A percentile compares a stretch with the other conserved stretches of the same genome.
Evolutionary conservation across 1,140 invertebrate genomes (phyloP).

Genomic region (Mizuhopecten yessoensis): DNA sequence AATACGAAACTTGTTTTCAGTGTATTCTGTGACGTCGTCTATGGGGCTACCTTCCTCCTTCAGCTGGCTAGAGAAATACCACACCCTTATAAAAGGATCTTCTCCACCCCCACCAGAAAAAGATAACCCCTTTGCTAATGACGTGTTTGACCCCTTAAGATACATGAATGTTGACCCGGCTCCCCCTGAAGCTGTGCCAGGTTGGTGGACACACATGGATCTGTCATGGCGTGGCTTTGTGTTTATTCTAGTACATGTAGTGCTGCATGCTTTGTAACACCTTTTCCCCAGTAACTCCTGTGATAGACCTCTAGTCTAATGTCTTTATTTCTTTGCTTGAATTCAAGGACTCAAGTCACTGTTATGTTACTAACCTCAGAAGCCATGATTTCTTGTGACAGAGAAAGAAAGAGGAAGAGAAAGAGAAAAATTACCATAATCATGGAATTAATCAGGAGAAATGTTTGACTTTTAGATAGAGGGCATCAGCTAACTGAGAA

Average conservation of each 20-base stretch:
- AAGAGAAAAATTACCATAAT: no score
- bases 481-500: no score
- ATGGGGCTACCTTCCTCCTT: slow-evolving; percentile 82
- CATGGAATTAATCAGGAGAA: no score
- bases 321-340: not conserved
- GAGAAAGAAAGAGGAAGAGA: no score
- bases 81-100: slow-evolving; percentile 43
- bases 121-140: slow-evolving; percentile 75
- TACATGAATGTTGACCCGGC: slow-evolving; percentile 80
- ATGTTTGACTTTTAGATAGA: no score
- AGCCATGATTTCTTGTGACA: no score
- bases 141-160: slow-evolving; percentile 80
- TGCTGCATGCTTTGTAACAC: not conserved
- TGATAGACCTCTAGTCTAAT: not conserved
- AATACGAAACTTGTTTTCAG: slow-evolving; percentile 69
- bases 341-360: no score
- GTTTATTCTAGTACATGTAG: not conserved
- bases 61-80: slow-evolving; percentile 79
- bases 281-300: not conserved
- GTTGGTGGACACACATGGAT: slow-evolving; percentile 44
- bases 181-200: slow-evolving; percentile 83
- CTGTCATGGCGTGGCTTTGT: slow-evolving; percentile 23
- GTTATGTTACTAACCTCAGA: no score
- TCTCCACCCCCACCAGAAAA: not conserved
- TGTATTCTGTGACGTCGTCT: slow-evolving; percentile 77